Evolutionary conservation across 2,113 vertebrate genomes (phyloP).

Genomic region (Heterotis niloticus): DNA sequence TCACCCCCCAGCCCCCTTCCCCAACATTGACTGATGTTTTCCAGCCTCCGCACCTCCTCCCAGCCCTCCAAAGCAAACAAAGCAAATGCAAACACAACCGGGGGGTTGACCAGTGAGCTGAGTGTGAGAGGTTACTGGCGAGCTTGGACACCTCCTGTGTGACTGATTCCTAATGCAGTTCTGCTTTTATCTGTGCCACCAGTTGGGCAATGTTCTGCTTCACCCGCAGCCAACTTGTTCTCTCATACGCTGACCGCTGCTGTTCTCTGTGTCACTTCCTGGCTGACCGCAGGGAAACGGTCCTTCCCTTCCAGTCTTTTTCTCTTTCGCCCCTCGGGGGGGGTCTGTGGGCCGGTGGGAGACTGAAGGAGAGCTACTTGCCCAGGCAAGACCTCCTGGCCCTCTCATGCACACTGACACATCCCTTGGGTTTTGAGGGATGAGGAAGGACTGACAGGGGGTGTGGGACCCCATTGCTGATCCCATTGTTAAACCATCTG

Average conservation of each 20-base stretch:
- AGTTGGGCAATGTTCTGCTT: too few species aligned
- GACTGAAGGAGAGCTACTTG: background rate
- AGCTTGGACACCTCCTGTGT: too few species aligned
- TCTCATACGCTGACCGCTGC: background rate
- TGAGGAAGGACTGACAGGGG: background rate
- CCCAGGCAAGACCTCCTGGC: background rate
- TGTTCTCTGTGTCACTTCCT: too few species aligned
- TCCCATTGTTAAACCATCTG: constrained; percentile 27
- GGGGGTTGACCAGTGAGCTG: too few species aligned
- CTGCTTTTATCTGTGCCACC: background rate
- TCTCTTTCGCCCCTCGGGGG: background rate
- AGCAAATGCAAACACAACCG: too few species aligned
- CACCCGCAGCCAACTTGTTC: background rate
- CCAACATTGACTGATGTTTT: too few species aligned
- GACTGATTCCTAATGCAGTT: too few species aligned
- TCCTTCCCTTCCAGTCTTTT: too few species aligned
- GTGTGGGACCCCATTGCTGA: constrained; percentile 8
- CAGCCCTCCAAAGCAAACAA: too few species aligned
- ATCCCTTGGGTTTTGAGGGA: background rate
- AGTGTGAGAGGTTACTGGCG: too few species aligned
- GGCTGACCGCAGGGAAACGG: background rate
- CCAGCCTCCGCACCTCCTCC: too few species aligned
- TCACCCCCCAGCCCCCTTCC: too few species aligned
- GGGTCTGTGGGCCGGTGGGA: background rate
- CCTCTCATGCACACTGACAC: background rate